A percentile compares a stretch with the other conserved stretches of the same genome.
These are phyloP conservation scores for Cetoscarus ocellatus DNA, from an alignment of 2,797 vertebrate genomes.

Conservation along the genomic window DNA sequence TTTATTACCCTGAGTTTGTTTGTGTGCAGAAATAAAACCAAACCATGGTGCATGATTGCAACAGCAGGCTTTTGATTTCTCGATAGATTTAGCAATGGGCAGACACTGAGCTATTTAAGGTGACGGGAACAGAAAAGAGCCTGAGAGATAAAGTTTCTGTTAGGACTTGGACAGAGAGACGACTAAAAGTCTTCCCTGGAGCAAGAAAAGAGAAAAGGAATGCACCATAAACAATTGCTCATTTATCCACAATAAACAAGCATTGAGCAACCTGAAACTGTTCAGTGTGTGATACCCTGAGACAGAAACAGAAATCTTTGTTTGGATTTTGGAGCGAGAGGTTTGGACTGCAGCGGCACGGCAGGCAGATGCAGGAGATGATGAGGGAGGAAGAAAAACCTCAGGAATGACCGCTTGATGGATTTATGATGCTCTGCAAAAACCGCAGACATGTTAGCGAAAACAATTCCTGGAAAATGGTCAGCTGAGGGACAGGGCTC, in stretches of 20 bases:
- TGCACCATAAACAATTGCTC: constrained; percentile 47
- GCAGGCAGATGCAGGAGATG: constrained; percentile 56
- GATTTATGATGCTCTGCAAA: constrained; percentile 60
- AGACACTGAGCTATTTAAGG: background rate
- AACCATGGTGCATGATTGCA: too few species aligned
- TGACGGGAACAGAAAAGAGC: constrained; percentile 4
- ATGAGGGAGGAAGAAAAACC: constrained; percentile 48
- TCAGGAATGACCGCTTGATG: constrained; percentile 70
- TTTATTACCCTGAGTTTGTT: too few species aligned
- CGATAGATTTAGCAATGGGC: constrained; percentile 4
- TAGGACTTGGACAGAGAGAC: constrained; percentile 3
- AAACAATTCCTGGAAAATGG: constrained; percentile 74
- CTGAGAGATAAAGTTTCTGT: constrained; percentile 1
- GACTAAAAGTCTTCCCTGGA: constrained; percentile 5
- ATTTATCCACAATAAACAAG: constrained; percentile 41
- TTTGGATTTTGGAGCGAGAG: constrained; percentile 46
- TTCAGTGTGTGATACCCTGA: constrained; percentile 31
- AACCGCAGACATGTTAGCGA: constrained; percentile 67
- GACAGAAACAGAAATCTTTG: constrained; percentile 21
- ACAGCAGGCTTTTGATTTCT: background rate
- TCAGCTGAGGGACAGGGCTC: constrained; percentile 65
- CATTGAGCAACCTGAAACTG: constrained; percentile 23
- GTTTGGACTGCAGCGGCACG: constrained; percentile 35
- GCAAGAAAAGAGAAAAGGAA: constrained; percentile 40
- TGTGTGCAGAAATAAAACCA: too few species aligned